phyloP scores from a whole-genome alignment of 1,140 invertebrate genomes.

The Oedothorax gibbosus region DNA sequence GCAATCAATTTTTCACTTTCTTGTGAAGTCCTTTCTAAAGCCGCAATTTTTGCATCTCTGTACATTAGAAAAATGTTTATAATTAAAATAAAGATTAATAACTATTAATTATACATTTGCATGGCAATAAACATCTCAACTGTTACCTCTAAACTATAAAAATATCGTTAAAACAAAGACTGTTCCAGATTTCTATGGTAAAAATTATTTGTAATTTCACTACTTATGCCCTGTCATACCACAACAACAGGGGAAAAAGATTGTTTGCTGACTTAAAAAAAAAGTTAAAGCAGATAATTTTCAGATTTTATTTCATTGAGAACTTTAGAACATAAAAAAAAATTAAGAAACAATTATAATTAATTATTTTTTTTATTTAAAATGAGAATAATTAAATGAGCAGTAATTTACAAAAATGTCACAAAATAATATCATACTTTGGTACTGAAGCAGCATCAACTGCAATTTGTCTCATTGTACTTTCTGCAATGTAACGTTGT shows the following conservation, averaged over 20 bases:
- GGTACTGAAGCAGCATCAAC: constrained; percentile 87
- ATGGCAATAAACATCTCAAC: background rate
- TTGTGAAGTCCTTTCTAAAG: constrained; percentile 84
- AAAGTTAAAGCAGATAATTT: too few species aligned
- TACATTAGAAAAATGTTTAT: constrained; percentile 28
- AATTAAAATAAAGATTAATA: too few species aligned
- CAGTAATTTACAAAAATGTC: background rate
- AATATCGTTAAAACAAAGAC: too few species aligned
- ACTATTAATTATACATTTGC: background rate
- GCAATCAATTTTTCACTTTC: constrained; percentile 89
- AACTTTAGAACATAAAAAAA: too few species aligned
- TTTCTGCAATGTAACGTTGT: constrained; percentile 87
- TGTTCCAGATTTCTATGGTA: too few species aligned
- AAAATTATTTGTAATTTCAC: background rate
- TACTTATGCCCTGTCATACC: background rate
- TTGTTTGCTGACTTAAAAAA: too few species aligned
- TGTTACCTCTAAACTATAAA: too few species aligned
- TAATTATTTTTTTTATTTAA: too few species aligned
- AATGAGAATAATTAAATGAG: background rate
- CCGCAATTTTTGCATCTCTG: constrained; percentile 87
- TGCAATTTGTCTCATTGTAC: constrained; percentile 83
- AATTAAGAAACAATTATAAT: too few species aligned
- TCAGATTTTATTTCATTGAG: too few species aligned
- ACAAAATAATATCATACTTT: constrained; percentile 73
- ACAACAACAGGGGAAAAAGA: too few species aligned